Base-by-base conservation (phyloP, 2,888 invertebrate genomes). In the Notocelia uddmanniana region DNA sequence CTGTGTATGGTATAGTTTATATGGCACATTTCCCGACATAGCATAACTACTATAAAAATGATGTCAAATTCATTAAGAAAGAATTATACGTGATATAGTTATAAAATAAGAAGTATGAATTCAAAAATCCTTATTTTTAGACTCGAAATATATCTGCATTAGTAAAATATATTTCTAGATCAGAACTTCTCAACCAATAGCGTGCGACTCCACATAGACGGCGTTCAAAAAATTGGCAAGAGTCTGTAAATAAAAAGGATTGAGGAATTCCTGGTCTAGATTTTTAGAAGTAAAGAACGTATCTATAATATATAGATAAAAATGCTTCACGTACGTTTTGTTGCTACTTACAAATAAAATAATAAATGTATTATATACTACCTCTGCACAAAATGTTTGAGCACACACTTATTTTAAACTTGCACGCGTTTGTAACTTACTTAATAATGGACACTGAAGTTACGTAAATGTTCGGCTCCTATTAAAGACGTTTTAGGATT, bases 41-140 rank as follows among this genome's bases (percentile, higher is more conserved):
- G 52, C 57, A 60, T 73, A 72, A 62, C 62, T 75, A 77, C 75
- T 50, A 50, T 2, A 60, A 45, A 79, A 77, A 80, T 77, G 75
- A 78, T 74, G 78, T 80, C 77, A 83, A 83, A 81, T 80, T 78
- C 75, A 79, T 79, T 78, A 72, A 74, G 79, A 78, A 74, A 77
- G 74, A 76, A 78, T 77, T 74, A 78, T 80, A 77, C 83, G 84
- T 85, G 85, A 85, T 87, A 86, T 84, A 85, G 79, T 80, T 83
- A 80, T 83, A 81, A 73, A 60, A 23, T 67, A 67, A 79, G 81
- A 83, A 80, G 70, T 75, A 79, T 84, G 78, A 76, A 77, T 82
- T 85, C 79, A 85, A 82, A 85, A 85, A 83, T 80, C 82, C 81
- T 87, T 89, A 89, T 89, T 89, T 90, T 90, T 89, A 88, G 89